These are phyloP conservation scores for Heliopora coerulea DNA, from an alignment of 92 coral and sea anemone genomes.

Conservation along the genomic window DNA sequence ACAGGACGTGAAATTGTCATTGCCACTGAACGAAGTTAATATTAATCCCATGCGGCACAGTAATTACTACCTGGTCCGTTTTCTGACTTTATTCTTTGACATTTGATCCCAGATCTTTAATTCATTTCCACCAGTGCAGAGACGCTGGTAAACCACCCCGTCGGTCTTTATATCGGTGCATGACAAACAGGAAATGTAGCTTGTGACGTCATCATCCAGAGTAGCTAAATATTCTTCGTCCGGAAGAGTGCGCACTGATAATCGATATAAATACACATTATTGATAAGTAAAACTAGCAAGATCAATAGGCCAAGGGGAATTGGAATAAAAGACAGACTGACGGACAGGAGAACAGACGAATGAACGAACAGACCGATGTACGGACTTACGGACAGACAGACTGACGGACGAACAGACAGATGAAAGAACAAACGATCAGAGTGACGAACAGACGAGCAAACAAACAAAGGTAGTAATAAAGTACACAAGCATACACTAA, in stretches of 20 bases:
- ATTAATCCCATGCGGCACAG: no score
- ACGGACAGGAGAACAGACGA: no score
- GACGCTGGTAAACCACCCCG: slow-evolving; percentile 66
- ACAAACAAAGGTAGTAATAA: no score
- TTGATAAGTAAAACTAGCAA: neutral
- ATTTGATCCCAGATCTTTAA: slow-evolving; percentile 91
- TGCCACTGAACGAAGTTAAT: no score
- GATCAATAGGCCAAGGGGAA: no score
- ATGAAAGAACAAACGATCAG: no score
- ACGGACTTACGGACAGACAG: no score
- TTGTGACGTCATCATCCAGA: slow-evolving; percentile 81
- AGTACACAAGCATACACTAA: neutral
- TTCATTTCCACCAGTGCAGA: slow-evolving; percentile 93
- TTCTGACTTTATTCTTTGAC: slow-evolving; percentile 67
- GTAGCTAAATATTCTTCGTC: slow-evolving; percentile 86
- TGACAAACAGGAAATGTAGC: slow-evolving; percentile 84
- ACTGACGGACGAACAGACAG: no score
- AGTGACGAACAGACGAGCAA: no score
- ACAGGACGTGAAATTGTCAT: no score
- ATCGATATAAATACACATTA: neutral
- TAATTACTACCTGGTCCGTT: slow-evolving; percentile 78
- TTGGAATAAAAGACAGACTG: no score
- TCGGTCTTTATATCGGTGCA: slow-evolving; percentile 70
- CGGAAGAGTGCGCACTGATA: slow-evolving; percentile 84
- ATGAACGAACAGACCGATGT: no score